A percentile compares a stretch with the other conserved stretches of the same genome.
Evolutionary conservation across 1,140 invertebrate genomes (phyloP).

Genomic region (Drosophila lacteicornis): DNA sequence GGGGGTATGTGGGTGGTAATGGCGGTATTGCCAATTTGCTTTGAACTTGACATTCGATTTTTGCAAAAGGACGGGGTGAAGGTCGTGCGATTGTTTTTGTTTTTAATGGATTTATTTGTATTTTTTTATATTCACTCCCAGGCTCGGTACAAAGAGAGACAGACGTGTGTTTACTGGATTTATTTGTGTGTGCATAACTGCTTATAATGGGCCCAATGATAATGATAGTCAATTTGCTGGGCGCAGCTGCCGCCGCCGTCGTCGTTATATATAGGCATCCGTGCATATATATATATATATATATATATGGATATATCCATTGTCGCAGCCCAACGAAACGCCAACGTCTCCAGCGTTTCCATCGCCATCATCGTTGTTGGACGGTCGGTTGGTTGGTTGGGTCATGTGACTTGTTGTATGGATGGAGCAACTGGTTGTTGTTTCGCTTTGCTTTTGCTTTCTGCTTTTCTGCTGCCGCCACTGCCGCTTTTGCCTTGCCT

Average conservation of each 20-base stretch:
- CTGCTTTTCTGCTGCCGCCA: slow-evolving; percentile 8
- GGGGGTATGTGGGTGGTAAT: slow-evolving; percentile 14
- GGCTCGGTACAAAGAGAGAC: not conserved
- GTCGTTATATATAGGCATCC: slow-evolving; percentile 38
- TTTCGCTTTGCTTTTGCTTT: slow-evolving; percentile 46
- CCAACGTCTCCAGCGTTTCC: slow-evolving; percentile 42
- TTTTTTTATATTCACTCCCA: slow-evolving; percentile 18
- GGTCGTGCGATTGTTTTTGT: slow-evolving; percentile 48
- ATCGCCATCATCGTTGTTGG: slow-evolving; percentile 55
- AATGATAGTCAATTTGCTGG: slow-evolving; percentile 78
- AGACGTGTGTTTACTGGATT: slow-evolving; percentile 29
- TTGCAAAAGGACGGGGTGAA: slow-evolving; percentile 72
- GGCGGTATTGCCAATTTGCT: slow-evolving; percentile 59
- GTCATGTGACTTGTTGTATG: slow-evolving; percentile 78
- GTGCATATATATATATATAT: not conserved
- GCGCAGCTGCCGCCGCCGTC: slow-evolving; percentile 27
- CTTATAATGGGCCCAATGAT: slow-evolving; percentile 67
- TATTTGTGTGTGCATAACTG: slow-evolving; percentile 44
- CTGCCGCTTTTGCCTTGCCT: slow-evolving; percentile 36
- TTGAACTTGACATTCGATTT: slow-evolving; percentile 81
- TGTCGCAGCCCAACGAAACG: slow-evolving; percentile 49
- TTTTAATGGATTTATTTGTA: slow-evolving; percentile 4
- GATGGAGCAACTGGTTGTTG: slow-evolving; percentile 80
- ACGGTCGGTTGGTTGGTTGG: slow-evolving; percentile 60
- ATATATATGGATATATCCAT: slow-evolving; percentile 51